Conservation (phyloP, 2,797 vertebrate species). For the Macropodus opercularis region DNA sequence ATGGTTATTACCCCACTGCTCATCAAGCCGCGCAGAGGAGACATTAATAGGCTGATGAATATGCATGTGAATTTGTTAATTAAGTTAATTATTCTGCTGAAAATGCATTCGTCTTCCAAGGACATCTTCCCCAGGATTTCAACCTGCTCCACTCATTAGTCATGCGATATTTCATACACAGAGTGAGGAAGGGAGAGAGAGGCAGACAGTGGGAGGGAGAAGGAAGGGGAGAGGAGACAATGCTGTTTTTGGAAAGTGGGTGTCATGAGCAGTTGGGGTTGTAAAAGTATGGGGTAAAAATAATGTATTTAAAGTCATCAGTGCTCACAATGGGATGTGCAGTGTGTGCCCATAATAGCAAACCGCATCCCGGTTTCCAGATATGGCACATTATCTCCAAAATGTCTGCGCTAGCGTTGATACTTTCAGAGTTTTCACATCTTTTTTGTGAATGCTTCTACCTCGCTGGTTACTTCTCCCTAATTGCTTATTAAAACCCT, state of each 20-base stretch:
- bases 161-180: conserved; percentile 94
- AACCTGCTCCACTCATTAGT: conserved; percentile 97
- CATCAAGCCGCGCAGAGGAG: conserved; percentile 97
- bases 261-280: conserved; percentile 69
- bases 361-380: conserved; percentile 62
- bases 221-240: conserved; percentile 64
- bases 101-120: conserved; percentile 99
- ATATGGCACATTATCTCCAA: conserved; percentile 70
- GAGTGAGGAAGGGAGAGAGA: conserved; percentile 58
- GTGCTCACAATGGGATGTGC: conserved; percentile 67
- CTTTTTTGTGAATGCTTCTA: conserved; percentile 63
- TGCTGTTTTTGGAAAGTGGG: conserved; percentile 69
- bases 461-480: conserved; percentile 78
- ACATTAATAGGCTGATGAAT: conserved; percentile 99
- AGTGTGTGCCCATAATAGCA: conserved; percentile 61
- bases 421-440: conserved; percentile 58
- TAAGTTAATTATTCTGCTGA: conserved; percentile 99
- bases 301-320: conserved; percentile 73
- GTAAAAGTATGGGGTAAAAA: conserved; percentile 74
- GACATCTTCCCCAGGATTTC: conserved; percentile 99
- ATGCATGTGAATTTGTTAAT: conserved; percentile 99
- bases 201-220: conserved; percentile 74
- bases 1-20: conserved; percentile 98
- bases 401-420: conserved; percentile 56
- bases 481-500: conserved; percentile 88